Conservation (phyloP, 2,888 invertebrate species). For the Hemicrepidius hirtus region DNA sequence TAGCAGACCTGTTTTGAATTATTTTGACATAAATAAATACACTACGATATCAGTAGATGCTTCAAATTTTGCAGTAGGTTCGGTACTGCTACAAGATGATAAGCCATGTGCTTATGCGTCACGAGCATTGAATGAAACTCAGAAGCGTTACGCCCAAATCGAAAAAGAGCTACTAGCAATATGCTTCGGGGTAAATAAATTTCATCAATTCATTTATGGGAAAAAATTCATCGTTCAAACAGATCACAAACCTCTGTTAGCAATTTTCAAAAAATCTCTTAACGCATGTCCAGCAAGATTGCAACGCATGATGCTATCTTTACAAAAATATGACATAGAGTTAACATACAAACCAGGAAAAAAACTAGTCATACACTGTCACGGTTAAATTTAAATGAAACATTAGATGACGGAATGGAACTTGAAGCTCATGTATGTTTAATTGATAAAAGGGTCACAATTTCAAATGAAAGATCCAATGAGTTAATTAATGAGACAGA, state of each 20-base stretch:
- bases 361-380: constrained; percentile 32
- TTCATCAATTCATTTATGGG: constrained; percentile 64
- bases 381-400: constrained; percentile 21
- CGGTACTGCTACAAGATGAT: constrained; percentile 62
- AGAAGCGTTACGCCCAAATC: no score
- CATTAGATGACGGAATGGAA: constrained; percentile 24
- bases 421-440: constrained; percentile 37
- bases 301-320: constrained; percentile 28
- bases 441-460: constrained; percentile 26
- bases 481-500: constrained; percentile 20
- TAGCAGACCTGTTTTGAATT: constrained; percentile 18
- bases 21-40: constrained; percentile 25
- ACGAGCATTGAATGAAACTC: constrained; percentile 52
- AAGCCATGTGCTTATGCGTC: constrained; percentile 65
- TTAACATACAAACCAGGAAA: constrained; percentile 11
- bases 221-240: no score
- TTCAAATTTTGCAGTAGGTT: constrained; percentile 55
- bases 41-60: constrained; percentile 38
- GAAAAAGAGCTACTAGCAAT: constrained; percentile 58
- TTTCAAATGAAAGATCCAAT: constrained; percentile 17
- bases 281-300: constrained; percentile 35
- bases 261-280: constrained; percentile 22
- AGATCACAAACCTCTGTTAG: constrained; percentile 51
- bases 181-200: constrained; percentile 62
- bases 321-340: constrained; percentile 21